Evolutionary conservation across 2,888 invertebrate genomes (phyloP).

Genomic region (Protodeltote pygarga): DNA sequence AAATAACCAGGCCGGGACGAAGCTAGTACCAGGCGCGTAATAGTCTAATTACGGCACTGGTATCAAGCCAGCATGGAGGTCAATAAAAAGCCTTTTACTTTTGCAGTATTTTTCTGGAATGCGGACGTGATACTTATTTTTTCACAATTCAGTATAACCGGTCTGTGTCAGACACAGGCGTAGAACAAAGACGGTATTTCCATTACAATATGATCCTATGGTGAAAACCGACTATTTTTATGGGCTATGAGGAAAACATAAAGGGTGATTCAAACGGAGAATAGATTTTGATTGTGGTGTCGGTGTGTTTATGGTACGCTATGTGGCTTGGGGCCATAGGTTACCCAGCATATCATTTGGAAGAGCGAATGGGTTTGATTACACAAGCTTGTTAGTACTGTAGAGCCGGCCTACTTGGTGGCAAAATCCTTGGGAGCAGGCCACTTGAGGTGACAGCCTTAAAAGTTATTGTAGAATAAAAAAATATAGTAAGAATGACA

Average conservation of each 20-base stretch:
- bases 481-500: no score
- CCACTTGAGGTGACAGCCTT: no score
- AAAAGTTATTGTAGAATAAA: no score
- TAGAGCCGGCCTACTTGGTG: no score
- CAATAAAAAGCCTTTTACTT: slow-evolving; percentile 31
- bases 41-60: no score
- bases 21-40: no score
- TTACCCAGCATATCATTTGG: no score
- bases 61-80: neutral
- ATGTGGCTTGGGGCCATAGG: no score
- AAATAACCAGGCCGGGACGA: no score
- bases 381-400: no score
- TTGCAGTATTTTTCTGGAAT: slow-evolving; percentile 33
- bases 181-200: slow-evolving; percentile 31
- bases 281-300: slow-evolving; percentile 38
- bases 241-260: slow-evolving; percentile 35
- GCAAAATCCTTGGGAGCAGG: no score
- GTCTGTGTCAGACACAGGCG: slow-evolving; percentile 37
- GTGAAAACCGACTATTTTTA: slow-evolving; percentile 40
- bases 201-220: slow-evolving; percentile 27
- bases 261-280: slow-evolving; percentile 15
- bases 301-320: slow-evolving; percentile 21
- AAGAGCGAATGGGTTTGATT: no score
- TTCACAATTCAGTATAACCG: slow-evolving; percentile 33
- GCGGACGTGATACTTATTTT: slow-evolving; percentile 31